Evolutionary conservation across 2,113 vertebrate species (phyloP).

Genomic region (Delphinus delphis): DNA sequence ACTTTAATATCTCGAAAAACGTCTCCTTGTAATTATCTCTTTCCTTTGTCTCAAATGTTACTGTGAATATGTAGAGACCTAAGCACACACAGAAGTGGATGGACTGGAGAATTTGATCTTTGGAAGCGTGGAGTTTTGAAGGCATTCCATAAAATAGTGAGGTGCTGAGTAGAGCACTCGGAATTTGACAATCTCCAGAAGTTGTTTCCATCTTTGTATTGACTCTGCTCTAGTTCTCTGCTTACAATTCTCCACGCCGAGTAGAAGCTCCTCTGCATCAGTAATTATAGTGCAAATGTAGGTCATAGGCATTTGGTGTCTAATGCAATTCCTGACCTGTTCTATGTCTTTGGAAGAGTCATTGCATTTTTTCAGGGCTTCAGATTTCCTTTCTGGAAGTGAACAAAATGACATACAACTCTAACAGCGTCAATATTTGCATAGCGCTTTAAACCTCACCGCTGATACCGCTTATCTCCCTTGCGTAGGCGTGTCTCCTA

Average conservation of each 20-base stretch:
- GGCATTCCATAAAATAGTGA: neutral
- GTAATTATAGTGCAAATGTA: neutral
- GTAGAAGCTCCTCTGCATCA: neutral
- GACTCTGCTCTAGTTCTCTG: neutral
- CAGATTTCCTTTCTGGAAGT: slow-evolving; percentile 36
- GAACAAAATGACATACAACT: slow-evolving; percentile 55
- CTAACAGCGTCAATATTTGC: slow-evolving; percentile 59
- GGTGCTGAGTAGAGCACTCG: neutral
- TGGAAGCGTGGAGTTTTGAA: slow-evolving; percentile 3
- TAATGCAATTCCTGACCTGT: slow-evolving; percentile 63
- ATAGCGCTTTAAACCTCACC: slow-evolving; percentile 56
- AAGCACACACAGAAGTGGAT: slow-evolving; percentile 82
- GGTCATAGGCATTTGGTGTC: neutral
- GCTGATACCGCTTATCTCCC: neutral
- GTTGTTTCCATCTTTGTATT: neutral
- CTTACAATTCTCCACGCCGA: neutral
- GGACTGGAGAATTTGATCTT: slow-evolving; percentile 59
- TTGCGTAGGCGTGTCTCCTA: neutral
- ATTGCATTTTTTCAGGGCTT: neutral
- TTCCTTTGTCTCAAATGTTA: slow-evolving; percentile 89
- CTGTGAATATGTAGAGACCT: slow-evolving; percentile 86
- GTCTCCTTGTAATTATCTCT: slow-evolving; percentile 87
- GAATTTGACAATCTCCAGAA: neutral
- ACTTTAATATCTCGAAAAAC: slow-evolving; percentile 88
- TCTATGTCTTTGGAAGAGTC: slow-evolving; percentile 60